Evolutionary conservation across 1,140 invertebrate species (phyloP).

Genomic region (Bombus huntii): DNA sequence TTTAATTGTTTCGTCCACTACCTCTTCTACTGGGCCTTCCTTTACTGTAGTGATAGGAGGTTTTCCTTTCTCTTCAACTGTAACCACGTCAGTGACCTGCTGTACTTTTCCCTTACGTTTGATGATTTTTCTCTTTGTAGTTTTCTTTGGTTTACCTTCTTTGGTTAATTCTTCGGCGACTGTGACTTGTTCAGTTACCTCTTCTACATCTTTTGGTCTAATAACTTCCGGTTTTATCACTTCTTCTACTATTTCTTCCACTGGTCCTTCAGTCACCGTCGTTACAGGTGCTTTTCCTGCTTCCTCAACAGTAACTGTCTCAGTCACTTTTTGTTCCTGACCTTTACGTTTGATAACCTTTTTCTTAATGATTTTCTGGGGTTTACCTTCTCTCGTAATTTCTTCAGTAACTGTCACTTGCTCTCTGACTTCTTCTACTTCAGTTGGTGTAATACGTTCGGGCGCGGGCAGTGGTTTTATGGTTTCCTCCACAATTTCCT

Average conservation of each 20-base stretch:
- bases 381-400: slow-evolving; percentile 75
- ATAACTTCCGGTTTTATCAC: slow-evolving; percentile 83
- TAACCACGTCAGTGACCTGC: slow-evolving; percentile 72
- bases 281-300: slow-evolving; percentile 37
- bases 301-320: slow-evolving; percentile 57
- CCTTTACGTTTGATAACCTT: slow-evolving; percentile 56
- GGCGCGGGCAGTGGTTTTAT: slow-evolving; percentile 22
- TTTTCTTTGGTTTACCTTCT: slow-evolving; percentile 72
- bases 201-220: slow-evolving; percentile 81
- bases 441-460: neutral
- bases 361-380: slow-evolving; percentile 66
- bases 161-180: slow-evolving; percentile 57
- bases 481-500: slow-evolving; percentile 44
- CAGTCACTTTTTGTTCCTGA: slow-evolving; percentile 51
- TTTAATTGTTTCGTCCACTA: slow-evolving; percentile 30
- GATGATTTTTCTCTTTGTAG: slow-evolving; percentile 73
- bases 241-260: slow-evolving; percentile 70
- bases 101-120: slow-evolving; percentile 71
- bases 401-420: slow-evolving; percentile 73
- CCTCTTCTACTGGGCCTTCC: slow-evolving; percentile 51
- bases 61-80: slow-evolving; percentile 72
- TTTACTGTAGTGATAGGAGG: slow-evolving; percentile 62
- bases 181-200: slow-evolving; percentile 69
- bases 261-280: slow-evolving; percentile 62
- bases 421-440: slow-evolving; percentile 63